A percentile compares a stretch with the other conserved stretches of the same genome.
These are phyloP conservation scores for Ochropacha duplaris DNA, from an alignment of 2,888 invertebrate genomes.

Conservation along the genomic window DNA sequence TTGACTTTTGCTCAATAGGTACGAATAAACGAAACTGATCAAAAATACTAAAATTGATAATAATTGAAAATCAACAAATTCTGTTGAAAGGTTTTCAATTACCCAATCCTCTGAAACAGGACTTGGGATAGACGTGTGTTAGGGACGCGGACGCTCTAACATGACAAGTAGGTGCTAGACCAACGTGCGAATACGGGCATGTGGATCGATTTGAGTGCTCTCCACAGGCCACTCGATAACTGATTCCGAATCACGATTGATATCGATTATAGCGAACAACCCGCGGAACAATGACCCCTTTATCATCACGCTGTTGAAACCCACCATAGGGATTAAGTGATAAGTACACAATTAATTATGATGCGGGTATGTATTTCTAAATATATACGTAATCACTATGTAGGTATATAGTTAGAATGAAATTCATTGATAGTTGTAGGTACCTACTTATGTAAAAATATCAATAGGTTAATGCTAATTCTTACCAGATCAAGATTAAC, in stretches of 20 bases:
- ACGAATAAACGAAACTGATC: not conserved
- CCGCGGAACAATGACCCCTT: slow-evolving; percentile 52
- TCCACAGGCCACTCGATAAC: slow-evolving; percentile 55
- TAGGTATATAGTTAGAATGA: no score
- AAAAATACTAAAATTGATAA: not conserved
- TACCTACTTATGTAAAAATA: no score
- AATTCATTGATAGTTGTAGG: no score
- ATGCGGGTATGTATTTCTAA: not conserved
- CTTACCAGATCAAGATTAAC: no score
- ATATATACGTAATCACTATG: not conserved
- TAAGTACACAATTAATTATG: not conserved
- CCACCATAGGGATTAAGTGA: slow-evolving; percentile 3
- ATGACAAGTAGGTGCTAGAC: slow-evolving; percentile 54
- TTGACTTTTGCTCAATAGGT: no score
- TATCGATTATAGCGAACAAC: slow-evolving; percentile 54
- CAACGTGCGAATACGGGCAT: slow-evolving; percentile 48
- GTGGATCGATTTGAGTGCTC: slow-evolving; percentile 52
- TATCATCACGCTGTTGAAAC: slow-evolving; percentile 32
- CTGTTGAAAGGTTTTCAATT: slow-evolving; percentile 56
- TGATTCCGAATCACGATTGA: slow-evolving; percentile 62
- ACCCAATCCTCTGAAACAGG: slow-evolving; percentile 47
- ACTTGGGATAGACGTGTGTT: slow-evolving; percentile 51
- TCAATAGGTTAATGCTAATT: no score
- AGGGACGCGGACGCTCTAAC: slow-evolving; percentile 45
- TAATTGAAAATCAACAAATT: slow-evolving; percentile 24